Evolutionary conservation across 2,797 vertebrate species (phyloP).

Genomic region (Hyperoplus immaculatus): DNA sequence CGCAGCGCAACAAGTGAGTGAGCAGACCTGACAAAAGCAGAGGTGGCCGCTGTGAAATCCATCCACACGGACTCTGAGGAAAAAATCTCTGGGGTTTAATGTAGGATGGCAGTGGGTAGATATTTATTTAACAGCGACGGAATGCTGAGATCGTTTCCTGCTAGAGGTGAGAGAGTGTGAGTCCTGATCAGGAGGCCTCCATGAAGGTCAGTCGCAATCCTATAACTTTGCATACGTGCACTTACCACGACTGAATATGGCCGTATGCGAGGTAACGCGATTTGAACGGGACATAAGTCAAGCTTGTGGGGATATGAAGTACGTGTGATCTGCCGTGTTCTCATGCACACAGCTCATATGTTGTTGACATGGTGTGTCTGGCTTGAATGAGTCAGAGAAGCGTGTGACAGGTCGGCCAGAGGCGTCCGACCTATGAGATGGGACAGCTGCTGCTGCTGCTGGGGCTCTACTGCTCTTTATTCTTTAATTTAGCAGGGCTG

Average conservation of each 20-base stretch:
- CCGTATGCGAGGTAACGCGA: background rate
- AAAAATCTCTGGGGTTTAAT: slow-evolving; percentile 45
- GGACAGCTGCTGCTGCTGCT: slow-evolving; percentile 65
- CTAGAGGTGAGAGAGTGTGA: slow-evolving; percentile 22
- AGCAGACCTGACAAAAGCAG: slow-evolving; percentile 53
- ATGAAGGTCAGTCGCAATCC: slow-evolving; percentile 9
- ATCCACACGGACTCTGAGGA: slow-evolving; percentile 30
- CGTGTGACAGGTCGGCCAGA: slow-evolving; percentile 55
- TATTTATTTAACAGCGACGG: slow-evolving; percentile 56
- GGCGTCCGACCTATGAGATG: slow-evolving; percentile 45
- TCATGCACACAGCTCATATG: slow-evolving; percentile 37
- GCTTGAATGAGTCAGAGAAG: slow-evolving; percentile 51
- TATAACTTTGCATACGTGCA: slow-evolving; percentile 8
- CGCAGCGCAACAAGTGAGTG: slow-evolving; percentile 45
- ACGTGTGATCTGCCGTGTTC: slow-evolving; percentile 32
- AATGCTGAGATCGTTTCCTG: slow-evolving; percentile 18
- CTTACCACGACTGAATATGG: slow-evolving; percentile 1
- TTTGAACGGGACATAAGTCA: slow-evolving; percentile 45
- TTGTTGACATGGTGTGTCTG: slow-evolving; percentile 53
- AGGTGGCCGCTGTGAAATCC: slow-evolving; percentile 58
- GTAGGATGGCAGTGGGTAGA: slow-evolving; percentile 58
- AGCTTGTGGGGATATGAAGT: slow-evolving; percentile 24
- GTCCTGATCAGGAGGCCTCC: slow-evolving; percentile 9
- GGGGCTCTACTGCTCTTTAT: slow-evolving; percentile 26
- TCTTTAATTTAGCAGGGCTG: slow-evolving; percentile 41